Base-by-base conservation (phyloP, 2,888 invertebrate species). In the Allacma fusca region DNA sequence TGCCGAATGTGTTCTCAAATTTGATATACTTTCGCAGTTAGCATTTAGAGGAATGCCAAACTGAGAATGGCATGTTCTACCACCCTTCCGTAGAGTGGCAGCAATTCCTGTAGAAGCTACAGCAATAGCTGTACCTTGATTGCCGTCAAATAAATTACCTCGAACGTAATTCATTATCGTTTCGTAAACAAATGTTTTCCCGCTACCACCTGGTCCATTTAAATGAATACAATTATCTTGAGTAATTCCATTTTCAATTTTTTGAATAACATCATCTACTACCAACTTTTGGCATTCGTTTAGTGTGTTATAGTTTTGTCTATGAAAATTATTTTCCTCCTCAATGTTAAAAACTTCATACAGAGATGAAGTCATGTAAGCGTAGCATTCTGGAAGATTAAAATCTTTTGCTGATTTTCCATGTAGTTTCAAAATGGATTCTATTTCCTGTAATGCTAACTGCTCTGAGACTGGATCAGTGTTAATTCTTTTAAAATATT, bases 201-300 rank as follows among this genome's bases (percentile, higher is more conserved):
- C 87, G 21, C 86, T 85, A 21, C 87, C 87, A 5, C 86, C 87
- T 0, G 87, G 86, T 19, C 86, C 87, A 82, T 87, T 87, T 9
- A 87, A 2, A 19, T 40, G 21, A 68, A 68, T 40, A n/a, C 40
- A 68, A 21, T 68, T 68, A n/a, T 40, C 40, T 1, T n/a, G 1
- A 16, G 13, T 1, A 7, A 34, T 23, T 68, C 19, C 21, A n/a
- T 19, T 40, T 2, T 68, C 23, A 73, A 79, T 86, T 86, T 64
- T 85, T 81, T 40, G 78, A 77, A n/a, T n/a, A n/a, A n/a, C n/a
- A 68, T 50, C n/a, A n/a, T 76, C n/a, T 21, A 4, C 16, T 29
- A 7, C 21, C 7, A 4, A 29, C 19, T 26, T 21, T 16, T 44
- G 59, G 21, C 43, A 24, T 24, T 16, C 19, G 24, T 40, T 65